A percentile compares a stretch with the other conserved stretches of the same genome.
These are phyloP conservation scores for Drosophila melanica DNA, from an alignment of 1,140 invertebrate species.

Conservation along the genomic window DNA sequence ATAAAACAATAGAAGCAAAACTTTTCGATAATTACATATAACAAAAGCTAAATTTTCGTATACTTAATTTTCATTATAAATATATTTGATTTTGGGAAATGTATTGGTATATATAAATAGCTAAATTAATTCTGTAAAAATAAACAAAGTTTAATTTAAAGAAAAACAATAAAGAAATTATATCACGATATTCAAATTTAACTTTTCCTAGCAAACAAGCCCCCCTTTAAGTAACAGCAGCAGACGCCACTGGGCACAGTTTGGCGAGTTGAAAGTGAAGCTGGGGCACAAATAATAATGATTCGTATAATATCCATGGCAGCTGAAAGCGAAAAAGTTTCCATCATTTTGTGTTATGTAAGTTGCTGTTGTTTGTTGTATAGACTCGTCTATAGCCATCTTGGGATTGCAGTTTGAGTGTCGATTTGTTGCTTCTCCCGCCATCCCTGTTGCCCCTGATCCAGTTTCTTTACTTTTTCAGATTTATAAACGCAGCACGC, in stretches of 20 bases:
- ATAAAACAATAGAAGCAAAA: too few species aligned
- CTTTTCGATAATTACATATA: too few species aligned
- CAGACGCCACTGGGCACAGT: constrained; percentile 17
- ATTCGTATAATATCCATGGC: constrained; percentile 28
- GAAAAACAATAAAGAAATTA: too few species aligned
- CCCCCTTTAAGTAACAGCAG: not conserved
- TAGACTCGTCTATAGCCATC: constrained; percentile 26
- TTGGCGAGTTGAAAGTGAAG: constrained; percentile 30
- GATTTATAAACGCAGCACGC: constrained; percentile 53
- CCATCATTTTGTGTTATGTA: constrained; percentile 58
- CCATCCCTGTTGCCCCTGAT: not conserved
- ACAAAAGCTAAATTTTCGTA: too few species aligned
- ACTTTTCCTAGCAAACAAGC: too few species aligned
- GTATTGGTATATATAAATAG: too few species aligned
- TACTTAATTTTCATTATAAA: too few species aligned
- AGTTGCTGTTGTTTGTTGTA: constrained; percentile 20
- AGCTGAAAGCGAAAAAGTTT: constrained; percentile 69
- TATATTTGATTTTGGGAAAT: too few species aligned
- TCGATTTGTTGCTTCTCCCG: constrained; percentile 43
- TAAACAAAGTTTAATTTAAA: too few species aligned
- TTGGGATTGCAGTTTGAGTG: constrained; percentile 59
- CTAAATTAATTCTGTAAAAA: too few species aligned
- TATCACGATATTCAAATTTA: too few species aligned
- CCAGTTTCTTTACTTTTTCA: constrained; percentile 10
- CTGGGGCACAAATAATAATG: constrained; percentile 51